Base-by-base conservation (phyloP, 2,888 invertebrate species). In the Cephus spinipes region DNA sequence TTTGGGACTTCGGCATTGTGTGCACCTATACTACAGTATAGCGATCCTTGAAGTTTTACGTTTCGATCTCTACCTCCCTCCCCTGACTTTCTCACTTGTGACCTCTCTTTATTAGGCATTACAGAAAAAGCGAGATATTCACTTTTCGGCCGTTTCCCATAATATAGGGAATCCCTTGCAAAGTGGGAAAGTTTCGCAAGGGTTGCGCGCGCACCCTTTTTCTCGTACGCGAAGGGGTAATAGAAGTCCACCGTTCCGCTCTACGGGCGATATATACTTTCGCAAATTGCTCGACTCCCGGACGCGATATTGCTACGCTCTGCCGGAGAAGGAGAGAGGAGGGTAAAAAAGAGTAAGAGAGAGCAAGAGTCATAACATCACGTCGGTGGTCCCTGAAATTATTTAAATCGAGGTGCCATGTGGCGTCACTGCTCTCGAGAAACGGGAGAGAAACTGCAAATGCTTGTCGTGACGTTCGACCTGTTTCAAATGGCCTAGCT, bases 401-500 rank as follows among this genome's bases (percentile, higher is more conserved):
- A 79, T 80, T 80, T 74, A 79, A 77, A 80, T 80, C 75, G 77
- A 55, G 12, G 36, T 55, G 76, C 74, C 73, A 73, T 68, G 36
- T 73, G 73, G 76, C 77, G 32, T 80, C 77, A 33, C 77, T 74
- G 77, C 75, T 77, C 77, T 36, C 75, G 74, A 77, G 77, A 74
- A 32, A 69, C 30, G 40, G 36, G 76, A 83, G 86, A 79, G 86
- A 81, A 84, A 82, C 86, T 81, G 83, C 83, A 80, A 83, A 81
- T 83, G 84, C 76, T 87, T 80, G 83, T 78, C 82, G 74, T 81
- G 84, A 84, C 83, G 80, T 86, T 86, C 84, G 80, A 82, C 79
- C 86, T 85, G 87, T 87, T 87, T 85, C 85, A 81, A 86, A 85
- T 82, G 81, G 83, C 81, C 75, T 77, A 76, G 76, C 79, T 81